Evolutionary conservation across 2,888 invertebrate genomes (phyloP).

Genomic region (Tetragnatha montana): DNA sequence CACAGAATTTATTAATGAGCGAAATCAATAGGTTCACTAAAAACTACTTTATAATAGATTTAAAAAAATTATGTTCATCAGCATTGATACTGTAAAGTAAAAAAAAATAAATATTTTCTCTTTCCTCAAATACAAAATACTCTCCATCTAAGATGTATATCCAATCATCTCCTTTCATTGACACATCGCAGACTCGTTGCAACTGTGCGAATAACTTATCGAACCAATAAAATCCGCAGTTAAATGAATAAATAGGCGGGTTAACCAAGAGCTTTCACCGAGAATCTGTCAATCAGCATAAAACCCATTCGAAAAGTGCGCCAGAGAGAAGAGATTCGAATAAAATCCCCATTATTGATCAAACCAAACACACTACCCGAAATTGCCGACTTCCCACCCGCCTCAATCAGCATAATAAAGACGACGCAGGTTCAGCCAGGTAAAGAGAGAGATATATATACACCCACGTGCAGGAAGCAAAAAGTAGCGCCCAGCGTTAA

Average conservation of each 20-base stretch:
- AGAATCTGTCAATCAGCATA: neutral
- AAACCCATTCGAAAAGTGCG: neutral
- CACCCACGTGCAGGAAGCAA: neutral
- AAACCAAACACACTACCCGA: neutral
- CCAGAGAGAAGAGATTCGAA: neutral
- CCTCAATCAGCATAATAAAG: slow-evolving; percentile 28
- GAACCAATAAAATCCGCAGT: no score
- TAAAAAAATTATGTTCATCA: no score
- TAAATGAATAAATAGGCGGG: neutral
- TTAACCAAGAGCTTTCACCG: neutral
- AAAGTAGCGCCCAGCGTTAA: neutral
- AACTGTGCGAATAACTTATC: no score
- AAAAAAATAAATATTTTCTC: no score
- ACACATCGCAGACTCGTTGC: no score
- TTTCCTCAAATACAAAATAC: no score
- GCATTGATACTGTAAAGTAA: no score
- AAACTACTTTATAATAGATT: no score
- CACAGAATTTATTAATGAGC: no score
- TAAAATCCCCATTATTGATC: neutral
- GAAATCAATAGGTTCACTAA: no score
- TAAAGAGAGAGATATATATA: neutral
- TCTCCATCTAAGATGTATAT: no score
- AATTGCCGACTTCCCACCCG: neutral
- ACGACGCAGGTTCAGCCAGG: neutral
- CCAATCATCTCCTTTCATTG: no score